Evolutionary conservation across 1,140 invertebrate species (phyloP).

Genomic region (Drosophila fuyamai): DNA sequence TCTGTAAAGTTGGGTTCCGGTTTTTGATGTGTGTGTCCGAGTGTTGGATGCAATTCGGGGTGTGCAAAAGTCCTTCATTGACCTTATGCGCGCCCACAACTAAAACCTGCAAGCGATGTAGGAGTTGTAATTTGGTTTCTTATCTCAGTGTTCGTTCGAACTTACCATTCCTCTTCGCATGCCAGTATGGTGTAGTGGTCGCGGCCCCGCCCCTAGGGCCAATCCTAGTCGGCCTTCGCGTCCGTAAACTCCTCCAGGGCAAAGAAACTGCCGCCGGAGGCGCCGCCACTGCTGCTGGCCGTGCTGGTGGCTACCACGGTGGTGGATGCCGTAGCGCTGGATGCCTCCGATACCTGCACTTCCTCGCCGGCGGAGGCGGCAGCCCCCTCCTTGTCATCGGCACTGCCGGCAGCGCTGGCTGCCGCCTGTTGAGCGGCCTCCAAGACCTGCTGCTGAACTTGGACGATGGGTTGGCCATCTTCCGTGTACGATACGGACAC

Average conservation of each 20-base stretch:
- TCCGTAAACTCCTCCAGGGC: conserved; percentile 77
- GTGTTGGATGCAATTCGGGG: conserved; percentile 24
- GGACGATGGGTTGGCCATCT: conserved; percentile 80
- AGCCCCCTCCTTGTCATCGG: conserved; percentile 53
- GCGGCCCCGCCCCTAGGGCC: conserved; percentile 62
- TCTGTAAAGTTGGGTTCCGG: conserved; percentile 23
- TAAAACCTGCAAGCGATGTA: conserved; percentile 49
- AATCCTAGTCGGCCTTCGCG: conserved; percentile 76
- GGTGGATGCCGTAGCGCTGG: conserved; percentile 38
- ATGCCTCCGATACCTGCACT: conserved; percentile 59
- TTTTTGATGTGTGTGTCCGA: conserved; percentile 15
- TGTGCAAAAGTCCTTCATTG: conserved; percentile 49
- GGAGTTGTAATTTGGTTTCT: not conserved
- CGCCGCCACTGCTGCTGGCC: conserved; percentile 58
- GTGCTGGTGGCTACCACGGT: conserved; percentile 64
- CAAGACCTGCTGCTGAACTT: conserved; percentile 77
- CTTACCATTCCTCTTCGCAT: conserved; percentile 72
- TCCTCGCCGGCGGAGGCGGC: conserved; percentile 48
- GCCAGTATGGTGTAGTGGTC: conserved; percentile 67
- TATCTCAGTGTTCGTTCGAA: not conserved
- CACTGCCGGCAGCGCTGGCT: conserved; percentile 35
- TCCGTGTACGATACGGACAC: conserved; percentile 83
- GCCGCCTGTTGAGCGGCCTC: conserved; percentile 59
- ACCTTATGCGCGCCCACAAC: conserved; percentile 34
- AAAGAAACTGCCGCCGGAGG: conserved; percentile 70